These are phyloP conservation scores for Lepidochrysops patricia DNA, from an alignment of 2,888 invertebrate species.

Conservation along the genomic window DNA sequence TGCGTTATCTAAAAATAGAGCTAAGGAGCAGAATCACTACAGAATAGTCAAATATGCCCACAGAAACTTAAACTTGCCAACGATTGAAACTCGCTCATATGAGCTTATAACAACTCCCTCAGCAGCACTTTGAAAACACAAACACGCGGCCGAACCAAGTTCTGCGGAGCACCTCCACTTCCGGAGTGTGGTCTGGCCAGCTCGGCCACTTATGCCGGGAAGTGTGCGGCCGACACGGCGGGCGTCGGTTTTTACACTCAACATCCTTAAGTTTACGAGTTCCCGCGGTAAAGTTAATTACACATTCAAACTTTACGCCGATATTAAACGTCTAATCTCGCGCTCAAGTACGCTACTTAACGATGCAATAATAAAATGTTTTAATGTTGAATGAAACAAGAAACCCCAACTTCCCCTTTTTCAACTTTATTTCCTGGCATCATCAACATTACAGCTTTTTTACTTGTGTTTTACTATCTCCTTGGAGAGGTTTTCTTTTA, in stretches of 20 bases:
- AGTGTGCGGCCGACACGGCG: background rate
- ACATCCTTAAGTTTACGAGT: conserved; percentile 7
- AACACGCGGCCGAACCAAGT: background rate
- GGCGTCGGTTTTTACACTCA: background rate
- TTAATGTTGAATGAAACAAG: background rate
- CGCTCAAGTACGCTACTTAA: background rate
- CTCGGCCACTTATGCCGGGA: background rate
- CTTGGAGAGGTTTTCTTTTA: background rate
- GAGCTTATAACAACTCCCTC: background rate
- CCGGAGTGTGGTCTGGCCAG: too few species aligned
- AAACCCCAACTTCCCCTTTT: background rate
- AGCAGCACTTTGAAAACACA: background rate
- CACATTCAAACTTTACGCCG: background rate
- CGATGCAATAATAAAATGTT: conserved; percentile 1
- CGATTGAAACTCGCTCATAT: background rate
- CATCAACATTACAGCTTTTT: background rate
- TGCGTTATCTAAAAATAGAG: too few species aligned
- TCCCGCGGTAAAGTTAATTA: background rate
- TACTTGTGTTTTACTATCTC: background rate
- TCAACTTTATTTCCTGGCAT: background rate
- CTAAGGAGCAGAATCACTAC: background rate
- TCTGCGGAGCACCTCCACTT: too few species aligned
- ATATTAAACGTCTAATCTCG: conserved; percentile 1
- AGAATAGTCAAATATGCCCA: background rate
- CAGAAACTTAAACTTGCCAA: background rate